Percentiles rank a stretch among this genome's conserved stretches.
These are phyloP conservation scores for Rhabdophis nuchalis DNA, from an alignment of 2,797 vertebrate genomes.

Conservation along the genomic window DNA sequence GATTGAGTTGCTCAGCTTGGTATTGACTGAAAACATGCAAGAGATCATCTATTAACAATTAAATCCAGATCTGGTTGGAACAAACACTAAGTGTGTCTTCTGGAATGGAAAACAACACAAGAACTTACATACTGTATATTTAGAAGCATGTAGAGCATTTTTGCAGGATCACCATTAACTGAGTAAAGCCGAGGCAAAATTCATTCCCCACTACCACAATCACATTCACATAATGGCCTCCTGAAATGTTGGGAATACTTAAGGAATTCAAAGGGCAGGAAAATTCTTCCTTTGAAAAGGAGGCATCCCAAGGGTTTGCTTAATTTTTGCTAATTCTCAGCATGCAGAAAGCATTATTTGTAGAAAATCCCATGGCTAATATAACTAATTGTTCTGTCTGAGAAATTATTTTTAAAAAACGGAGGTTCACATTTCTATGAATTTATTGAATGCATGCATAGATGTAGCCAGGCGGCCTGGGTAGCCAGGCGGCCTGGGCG, in stretches of 20 bases:
- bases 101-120: constrained; percentile 46
- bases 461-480: too few relatives aligned
- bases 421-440: background rate
- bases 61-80: constrained; percentile 52
- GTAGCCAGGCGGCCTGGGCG: too few relatives aligned
- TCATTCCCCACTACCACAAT: background rate
- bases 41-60: constrained; percentile 63
- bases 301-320: background rate
- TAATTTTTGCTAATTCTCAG: background rate
- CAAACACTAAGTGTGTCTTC: constrained; percentile 32
- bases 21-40: constrained; percentile 52
- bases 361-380: background rate
- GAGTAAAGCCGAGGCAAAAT: background rate
- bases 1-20: constrained; percentile 41
- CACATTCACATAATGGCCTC: background rate
- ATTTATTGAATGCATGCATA: background rate
- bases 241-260: background rate
- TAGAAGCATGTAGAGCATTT: constrained; percentile 45
- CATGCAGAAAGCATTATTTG: background rate
- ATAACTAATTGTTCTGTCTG: background rate
- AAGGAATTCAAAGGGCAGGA: background rate
- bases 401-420: background rate
- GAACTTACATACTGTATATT: constrained; percentile 37
- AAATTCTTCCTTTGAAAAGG: background rate
- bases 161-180: constrained; percentile 37